These are phyloP conservation scores for Peromyscus attwateri DNA, from an alignment of 2,797 vertebrate species.

Conservation along the genomic window DNA sequence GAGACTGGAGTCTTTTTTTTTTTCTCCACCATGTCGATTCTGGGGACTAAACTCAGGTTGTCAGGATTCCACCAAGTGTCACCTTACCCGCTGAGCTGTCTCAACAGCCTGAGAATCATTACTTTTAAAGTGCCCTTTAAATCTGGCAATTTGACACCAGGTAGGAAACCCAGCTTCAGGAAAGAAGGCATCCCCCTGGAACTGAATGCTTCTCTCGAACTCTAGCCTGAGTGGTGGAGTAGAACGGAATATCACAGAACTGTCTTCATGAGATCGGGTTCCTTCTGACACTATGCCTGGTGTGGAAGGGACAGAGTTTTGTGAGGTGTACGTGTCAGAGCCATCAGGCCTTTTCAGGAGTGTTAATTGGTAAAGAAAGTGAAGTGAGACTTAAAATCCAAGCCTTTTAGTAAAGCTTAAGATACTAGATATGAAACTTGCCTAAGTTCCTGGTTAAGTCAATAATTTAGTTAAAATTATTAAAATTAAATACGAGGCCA, in stretches of 20 bases:
- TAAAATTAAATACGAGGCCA: slow-evolving; percentile 39
- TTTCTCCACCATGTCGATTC: neutral
- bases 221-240: neutral
- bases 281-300: neutral
- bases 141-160: slow-evolving; percentile 78
- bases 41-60: neutral
- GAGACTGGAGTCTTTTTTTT: neutral
- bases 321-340: neutral
- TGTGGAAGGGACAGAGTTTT: neutral
- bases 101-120: neutral
- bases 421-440: neutral
- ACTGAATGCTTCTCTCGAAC: slow-evolving; percentile 72
- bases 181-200: slow-evolving; percentile 61
- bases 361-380: neutral
- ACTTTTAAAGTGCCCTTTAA: slow-evolving; percentile 51
- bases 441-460: slow-evolving; percentile 17
- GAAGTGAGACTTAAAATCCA: neutral
- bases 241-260: slow-evolving; percentile 27
- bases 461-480: slow-evolving; percentile 5
- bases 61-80: neutral
- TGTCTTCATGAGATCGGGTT: neutral
- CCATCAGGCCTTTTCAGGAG: neutral
- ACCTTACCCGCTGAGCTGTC: neutral
- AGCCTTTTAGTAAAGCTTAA: neutral
- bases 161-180: slow-evolving; percentile 34